Evolutionary conservation across 2,888 invertebrate genomes (phyloP), one percentile per base, ranked within the genome.

Genomic region (Aplocera efformata): DNA sequence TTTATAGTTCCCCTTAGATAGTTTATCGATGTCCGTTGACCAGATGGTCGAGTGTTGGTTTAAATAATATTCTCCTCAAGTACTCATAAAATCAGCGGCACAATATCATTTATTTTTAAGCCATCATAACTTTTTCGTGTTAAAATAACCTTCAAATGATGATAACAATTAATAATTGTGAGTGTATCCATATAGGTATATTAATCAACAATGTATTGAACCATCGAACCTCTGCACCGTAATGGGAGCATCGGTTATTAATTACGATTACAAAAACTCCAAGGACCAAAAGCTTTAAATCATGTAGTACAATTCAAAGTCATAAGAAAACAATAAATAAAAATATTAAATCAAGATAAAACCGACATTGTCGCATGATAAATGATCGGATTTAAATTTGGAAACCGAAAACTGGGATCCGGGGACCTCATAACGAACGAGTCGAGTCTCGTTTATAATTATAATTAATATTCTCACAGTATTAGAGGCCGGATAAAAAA

Each of bases 381-480:
- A 81, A 86, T 76, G 83, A 81, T 79, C 83, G 76, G 84, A 83
- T 85, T 84, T 81, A 81, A 79, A 83, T 79, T 81, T 80, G 69
- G 73, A 71, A 78, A 75, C 76, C 67, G 75, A 81, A 79, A 72
- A 72, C 71, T 71, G 74, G 72, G 74, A 66, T 61, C 69, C 72
- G 67, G 67, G 71, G 75, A 75, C 74, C 78, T 74, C 73, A 64
- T 70, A 78, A 74, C 74, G 74, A 79, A 79, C 77, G 75, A 79
- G 81, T 75, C 76, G 80, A 81, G 63, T 65, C 70, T 79, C 82
- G 86, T 81, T 86, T 84, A 86, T 85, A 88, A 88, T 85, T 85
- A 84, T 88, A 88, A 88, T 88, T 88, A 88, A 88, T 88, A 88
- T 83, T 86, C 88, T 82, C 80, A 83, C 82, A 79, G 83, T 80